Percentiles rank a stretch among this genome's conserved stretches.
Evolutionary conservation across 2,797 vertebrate species (phyloP).

Genomic region (Chelonia mydas): DNA sequence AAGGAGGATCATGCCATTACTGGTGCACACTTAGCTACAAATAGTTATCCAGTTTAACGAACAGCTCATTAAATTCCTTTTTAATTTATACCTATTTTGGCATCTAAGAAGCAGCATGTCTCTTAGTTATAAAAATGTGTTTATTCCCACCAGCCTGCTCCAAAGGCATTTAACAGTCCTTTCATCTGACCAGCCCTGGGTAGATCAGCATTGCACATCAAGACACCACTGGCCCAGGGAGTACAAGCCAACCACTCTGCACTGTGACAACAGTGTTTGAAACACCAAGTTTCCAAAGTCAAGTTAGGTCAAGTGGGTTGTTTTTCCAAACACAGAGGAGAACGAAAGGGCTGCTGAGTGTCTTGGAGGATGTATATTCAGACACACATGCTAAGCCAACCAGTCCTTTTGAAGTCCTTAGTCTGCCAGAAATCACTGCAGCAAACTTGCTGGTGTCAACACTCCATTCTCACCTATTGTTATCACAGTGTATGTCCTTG

Average conservation of each 20-base stretch:
- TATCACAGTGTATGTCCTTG: background rate
- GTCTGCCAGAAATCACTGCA: background rate
- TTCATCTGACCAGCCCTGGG: background rate
- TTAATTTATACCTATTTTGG: background rate
- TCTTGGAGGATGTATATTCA: slow-evolving; percentile 18
- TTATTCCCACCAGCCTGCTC: background rate
- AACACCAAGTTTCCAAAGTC: background rate
- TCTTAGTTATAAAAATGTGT: background rate
- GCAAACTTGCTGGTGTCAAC: background rate
- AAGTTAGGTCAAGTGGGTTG: background rate
- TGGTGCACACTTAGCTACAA: background rate
- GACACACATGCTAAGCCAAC: rapidly evolving
- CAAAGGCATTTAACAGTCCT: background rate
- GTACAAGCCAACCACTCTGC: background rate
- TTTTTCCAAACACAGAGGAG: background rate
- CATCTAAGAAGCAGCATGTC: background rate
- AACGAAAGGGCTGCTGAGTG: background rate
- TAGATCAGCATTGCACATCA: background rate
- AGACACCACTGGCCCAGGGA: background rate
- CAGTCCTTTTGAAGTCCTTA: background rate
- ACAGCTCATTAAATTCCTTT: slow-evolving; percentile 4
- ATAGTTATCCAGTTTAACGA: background rate
- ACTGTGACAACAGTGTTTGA: background rate
- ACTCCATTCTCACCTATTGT: background rate
- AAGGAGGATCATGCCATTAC: background rate